Evolutionary conservation across 2,797 vertebrate species (phyloP).

Genomic region (Poeciliopsis presidionis): DNA sequence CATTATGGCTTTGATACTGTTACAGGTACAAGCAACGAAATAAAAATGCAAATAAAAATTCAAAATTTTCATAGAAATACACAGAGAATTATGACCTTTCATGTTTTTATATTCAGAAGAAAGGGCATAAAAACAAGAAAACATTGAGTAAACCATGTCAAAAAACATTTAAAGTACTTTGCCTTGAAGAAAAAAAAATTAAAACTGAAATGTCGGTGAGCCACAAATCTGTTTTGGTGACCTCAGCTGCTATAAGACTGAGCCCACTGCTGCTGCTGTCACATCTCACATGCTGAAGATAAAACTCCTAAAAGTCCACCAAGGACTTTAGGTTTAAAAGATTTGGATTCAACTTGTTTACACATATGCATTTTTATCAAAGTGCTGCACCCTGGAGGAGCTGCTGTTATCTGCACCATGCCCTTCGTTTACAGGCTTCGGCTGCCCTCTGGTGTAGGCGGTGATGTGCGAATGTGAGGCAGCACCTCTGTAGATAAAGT

Average conservation of each 20-base stretch:
- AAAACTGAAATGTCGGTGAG: constrained; percentile 2
- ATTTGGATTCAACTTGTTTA: constrained; percentile 68
- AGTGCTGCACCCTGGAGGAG: constrained; percentile 85
- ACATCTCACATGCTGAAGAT: constrained; percentile 1
- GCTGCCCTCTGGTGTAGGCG: constrained; percentile 79
- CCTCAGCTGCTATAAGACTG: constrained; percentile 15
- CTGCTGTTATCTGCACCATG: constrained; percentile 72
- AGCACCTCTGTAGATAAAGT: constrained; percentile 81
- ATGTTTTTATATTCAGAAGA: constrained; percentile 8
- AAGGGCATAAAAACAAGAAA: background rate
- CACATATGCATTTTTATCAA: constrained; percentile 95
- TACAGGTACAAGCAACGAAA: constrained; percentile 38
- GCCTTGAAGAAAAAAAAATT: constrained; percentile 12
- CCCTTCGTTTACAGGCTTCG: constrained; percentile 70
- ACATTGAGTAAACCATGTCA: constrained; percentile 32
- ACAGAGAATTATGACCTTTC: constrained; percentile 11
- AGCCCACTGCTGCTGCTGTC: constrained; percentile 6
- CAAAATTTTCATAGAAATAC: constrained; percentile 9
- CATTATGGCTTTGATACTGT: constrained; percentile 41
- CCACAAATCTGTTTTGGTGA: constrained; percentile 18
- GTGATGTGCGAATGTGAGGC: constrained; percentile 85
- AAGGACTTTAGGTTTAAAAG: constrained; percentile 11
- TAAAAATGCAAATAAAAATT: background rate
- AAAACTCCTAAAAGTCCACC: constrained; percentile 4
- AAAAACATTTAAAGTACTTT: constrained; percentile 4